A percentile compares a stretch with the other conserved stretches of the same genome.
These are phyloP conservation scores for Drosophila takahashii DNA, from an alignment of 1,140 invertebrate genomes.

Conservation along the genomic window DNA sequence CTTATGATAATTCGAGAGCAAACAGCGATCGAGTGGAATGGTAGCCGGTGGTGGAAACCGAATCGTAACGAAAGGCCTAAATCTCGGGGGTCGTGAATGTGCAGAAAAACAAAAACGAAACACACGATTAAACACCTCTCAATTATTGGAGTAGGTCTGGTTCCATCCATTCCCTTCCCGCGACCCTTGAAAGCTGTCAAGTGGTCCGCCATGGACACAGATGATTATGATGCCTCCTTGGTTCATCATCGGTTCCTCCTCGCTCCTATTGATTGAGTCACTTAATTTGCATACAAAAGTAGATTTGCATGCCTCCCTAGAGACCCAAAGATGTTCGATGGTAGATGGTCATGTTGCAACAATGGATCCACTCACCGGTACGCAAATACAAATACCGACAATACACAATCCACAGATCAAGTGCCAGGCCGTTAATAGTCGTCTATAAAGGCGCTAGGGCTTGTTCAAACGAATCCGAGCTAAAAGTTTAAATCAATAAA, in stretches of 20 bases:
- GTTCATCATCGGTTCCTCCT: not conserved
- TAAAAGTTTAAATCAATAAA: conserved; percentile 82
- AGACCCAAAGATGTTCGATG: conserved; percentile 1
- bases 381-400: conserved; percentile 23
- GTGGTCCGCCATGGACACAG: conserved; percentile 63
- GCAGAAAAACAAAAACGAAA: conserved; percentile 76
- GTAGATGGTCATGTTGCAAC: conserved; percentile 55
- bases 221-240: conserved; percentile 75
- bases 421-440: conserved; percentile 68
- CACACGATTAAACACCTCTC: conserved; percentile 84
- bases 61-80: conserved; percentile 40
- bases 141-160: conserved; percentile 71
- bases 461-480: conserved; percentile 67
- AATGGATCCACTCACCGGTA: conserved; percentile 44
- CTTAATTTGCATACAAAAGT: conserved; percentile 82
- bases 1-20: conserved; percentile 84
- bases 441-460: conserved; percentile 67
- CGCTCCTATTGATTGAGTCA: conserved; percentile 68
- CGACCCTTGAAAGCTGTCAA: conserved; percentile 63
- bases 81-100: conserved; percentile 68
- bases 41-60: conserved; percentile 34
- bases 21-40: conserved; percentile 68
- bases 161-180: not conserved
- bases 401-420: conserved; percentile 25
- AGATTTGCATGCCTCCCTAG: conserved; percentile 67